Conservation (phyloP, 1,140 invertebrate genomes). For the Medauroidea extradentata region DNA sequence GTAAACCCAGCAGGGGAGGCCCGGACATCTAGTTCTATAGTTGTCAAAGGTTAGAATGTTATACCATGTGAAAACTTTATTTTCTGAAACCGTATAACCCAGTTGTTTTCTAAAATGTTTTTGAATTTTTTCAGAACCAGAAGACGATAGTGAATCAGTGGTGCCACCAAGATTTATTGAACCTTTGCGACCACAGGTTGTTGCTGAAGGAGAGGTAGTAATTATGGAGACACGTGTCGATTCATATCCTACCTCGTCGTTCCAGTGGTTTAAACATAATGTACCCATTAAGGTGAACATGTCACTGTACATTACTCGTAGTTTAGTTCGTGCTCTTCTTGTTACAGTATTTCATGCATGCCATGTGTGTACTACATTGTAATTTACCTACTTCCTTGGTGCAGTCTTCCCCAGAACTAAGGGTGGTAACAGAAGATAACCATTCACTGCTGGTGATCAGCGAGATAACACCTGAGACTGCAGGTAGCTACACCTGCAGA, state of each 20-base stretch:
- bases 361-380: not conserved
- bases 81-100: too few relatives aligned
- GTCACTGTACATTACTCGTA: not conserved
- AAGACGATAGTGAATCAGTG: conserved; percentile 55
- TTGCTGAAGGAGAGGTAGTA: conserved; percentile 67
- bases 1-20: conserved; percentile 71
- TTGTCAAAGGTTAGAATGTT: conserved; percentile 41
- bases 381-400: too few relatives aligned
- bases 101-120: not conserved
- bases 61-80: not conserved
- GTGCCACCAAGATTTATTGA: conserved; percentile 69
- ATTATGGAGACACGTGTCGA: conserved; percentile 72
- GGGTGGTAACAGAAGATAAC: conserved; percentile 71
- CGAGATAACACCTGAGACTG: conserved; percentile 64
- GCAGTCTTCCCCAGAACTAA: conserved; percentile 58
- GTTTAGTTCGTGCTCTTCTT: not conserved
- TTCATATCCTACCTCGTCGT: conserved; percentile 72
- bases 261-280: conserved; percentile 78
- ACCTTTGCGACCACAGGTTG: conserved; percentile 64
- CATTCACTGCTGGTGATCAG: conserved; percentile 75
- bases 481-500: conserved; percentile 78
- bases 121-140: conserved; percentile 47
- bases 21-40: conserved; percentile 71
- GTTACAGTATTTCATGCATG: not conserved
- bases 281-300: conserved; percentile 45